These are phyloP conservation scores for Cyprinus carpio DNA, from an alignment of 2,113 vertebrate genomes.

Conservation along the genomic window DNA sequence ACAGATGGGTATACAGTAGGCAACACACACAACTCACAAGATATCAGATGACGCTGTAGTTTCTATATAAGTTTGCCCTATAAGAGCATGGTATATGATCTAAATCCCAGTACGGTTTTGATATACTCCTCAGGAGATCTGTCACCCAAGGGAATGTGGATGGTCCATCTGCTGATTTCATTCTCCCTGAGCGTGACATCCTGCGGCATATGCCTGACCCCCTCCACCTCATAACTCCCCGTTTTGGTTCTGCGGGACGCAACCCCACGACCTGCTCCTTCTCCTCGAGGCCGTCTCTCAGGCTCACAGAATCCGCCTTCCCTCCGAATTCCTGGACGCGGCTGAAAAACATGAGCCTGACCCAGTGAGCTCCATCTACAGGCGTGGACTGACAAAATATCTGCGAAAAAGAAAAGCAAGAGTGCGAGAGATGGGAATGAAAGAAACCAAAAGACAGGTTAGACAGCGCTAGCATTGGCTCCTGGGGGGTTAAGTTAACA, in stretches of 20 bases:
- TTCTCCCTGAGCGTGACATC: slow-evolving; percentile 41
- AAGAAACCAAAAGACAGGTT: slow-evolving; percentile 51
- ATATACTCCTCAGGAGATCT: not conserved
- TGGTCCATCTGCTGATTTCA: slow-evolving; percentile 52
- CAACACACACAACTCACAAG: not conserved
- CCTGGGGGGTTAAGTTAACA: slow-evolving; percentile 68
- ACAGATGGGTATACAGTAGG: slow-evolving; percentile 1
- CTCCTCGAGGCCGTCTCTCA: slow-evolving; percentile 63
- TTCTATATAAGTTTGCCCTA: not conserved
- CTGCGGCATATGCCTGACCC: slow-evolving; percentile 62
- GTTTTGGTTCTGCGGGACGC: slow-evolving; percentile 50
- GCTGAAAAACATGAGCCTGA: slow-evolving; percentile 70
- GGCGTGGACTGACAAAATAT: slow-evolving; percentile 60
- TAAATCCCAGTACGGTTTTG: not conserved
- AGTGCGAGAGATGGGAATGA: slow-evolving; percentile 21
- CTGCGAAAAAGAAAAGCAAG: not conserved
- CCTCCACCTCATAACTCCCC: slow-evolving; percentile 65
- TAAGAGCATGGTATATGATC: not conserved
- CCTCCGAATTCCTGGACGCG: slow-evolving; percentile 69
- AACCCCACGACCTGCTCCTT: slow-evolving; percentile 29
- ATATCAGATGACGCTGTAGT: not conserved
- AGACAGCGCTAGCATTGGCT: slow-evolving; percentile 51
- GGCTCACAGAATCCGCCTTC: slow-evolving; percentile 57
- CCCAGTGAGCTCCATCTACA: slow-evolving; percentile 72
- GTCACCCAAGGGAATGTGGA: not conserved